Base-by-base conservation (phyloP, 2,888 invertebrate genomes). In the Plagiodera versicolora region DNA sequence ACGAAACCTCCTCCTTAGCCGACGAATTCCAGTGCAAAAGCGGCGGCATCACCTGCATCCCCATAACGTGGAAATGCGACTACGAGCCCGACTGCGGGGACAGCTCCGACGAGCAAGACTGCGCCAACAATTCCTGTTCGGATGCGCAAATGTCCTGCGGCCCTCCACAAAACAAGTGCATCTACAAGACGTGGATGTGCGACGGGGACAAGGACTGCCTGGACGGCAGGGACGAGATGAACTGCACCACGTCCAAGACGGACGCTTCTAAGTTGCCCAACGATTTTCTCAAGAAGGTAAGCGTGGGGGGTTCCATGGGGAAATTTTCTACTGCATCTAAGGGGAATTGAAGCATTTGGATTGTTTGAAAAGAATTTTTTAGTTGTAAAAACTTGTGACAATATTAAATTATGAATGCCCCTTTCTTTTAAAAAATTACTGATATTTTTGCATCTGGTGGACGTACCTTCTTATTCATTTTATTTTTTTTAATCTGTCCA, bases 201-300 rank as follows among this genome's bases (percentile, higher is more conserved):
- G 94, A 94, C 80, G 91, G 90, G 9, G 89, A 90, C 67, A 80
- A 82, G 19, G 95, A 95, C 78, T 95, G 95, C 72, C 78, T 81
- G 0, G 83, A 84, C 65, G 84, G 83, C 0, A 86, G 86, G 0
- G 94, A 94, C 75, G 94, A 93, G 76, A 75, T 76, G 2, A 88
- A 90, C 72, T 93, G 92, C 72, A 83, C 85, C 0, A 45, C 18
- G 35, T 35, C 14, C 10, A 53, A 16, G 24, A 14, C 44, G 10
- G 16, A 53, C 10, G 1, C 1, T n/a, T 58, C 58, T 3, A 63
- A 56, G 48, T 16, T 60, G 11, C 63, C 58, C 10, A 60, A 54
- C 2, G 60, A 58, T 28, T 65, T 65, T 44, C 19, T 55, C 10
- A 58, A 32, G 19, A 58, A 32, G 46, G 60, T 60, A 9, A 60